A percentile compares a stretch with the other conserved stretches of the same genome.
Conservation (phyloP, 2,888 invertebrate genomes). For the Lycia hirtaria region DNA sequence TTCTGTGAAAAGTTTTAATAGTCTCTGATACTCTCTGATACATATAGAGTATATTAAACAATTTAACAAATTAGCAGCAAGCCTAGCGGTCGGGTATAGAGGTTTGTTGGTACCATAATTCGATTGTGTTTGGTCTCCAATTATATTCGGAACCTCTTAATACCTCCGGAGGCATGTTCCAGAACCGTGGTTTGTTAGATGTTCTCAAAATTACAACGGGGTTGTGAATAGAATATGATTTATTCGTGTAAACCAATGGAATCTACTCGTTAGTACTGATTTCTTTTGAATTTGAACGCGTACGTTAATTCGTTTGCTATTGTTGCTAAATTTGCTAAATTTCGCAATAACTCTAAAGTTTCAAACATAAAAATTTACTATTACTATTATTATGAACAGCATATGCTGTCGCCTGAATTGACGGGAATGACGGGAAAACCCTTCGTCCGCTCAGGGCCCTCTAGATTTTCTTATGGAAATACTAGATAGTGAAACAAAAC, state of each 20-base stretch:
- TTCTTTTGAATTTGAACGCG: background rate
- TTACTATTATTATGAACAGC: too few species aligned
- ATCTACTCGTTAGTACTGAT: background rate
- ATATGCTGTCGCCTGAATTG: too few species aligned
- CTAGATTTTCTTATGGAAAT: too few species aligned
- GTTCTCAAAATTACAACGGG: background rate
- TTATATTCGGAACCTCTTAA: constrained; percentile 37
- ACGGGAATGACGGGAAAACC: too few species aligned
- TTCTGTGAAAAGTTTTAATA: too few species aligned
- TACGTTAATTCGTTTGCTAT: background rate
- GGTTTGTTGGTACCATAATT: constrained; percentile 46
- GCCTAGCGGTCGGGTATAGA: constrained; percentile 27
- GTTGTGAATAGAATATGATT: background rate
- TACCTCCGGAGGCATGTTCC: background rate
- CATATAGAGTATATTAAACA: constrained; percentile 43
- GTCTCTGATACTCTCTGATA: too few species aligned
- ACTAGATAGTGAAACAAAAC: too few species aligned
- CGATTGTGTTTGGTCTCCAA: constrained; percentile 44
- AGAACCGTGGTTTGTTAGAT: constrained; percentile 3
- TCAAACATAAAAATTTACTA: too few species aligned
- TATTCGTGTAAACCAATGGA: background rate
- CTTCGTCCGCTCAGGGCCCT: too few species aligned
- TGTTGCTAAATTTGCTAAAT: too few species aligned
- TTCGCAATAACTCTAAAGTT: too few species aligned
- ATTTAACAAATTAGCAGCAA: constrained; percentile 53